A percentile compares a stretch with the other conserved stretches of the same genome.
phyloP scores from a whole-genome alignment of 2,888 invertebrate species.

The Amphipoea lucens region DNA sequence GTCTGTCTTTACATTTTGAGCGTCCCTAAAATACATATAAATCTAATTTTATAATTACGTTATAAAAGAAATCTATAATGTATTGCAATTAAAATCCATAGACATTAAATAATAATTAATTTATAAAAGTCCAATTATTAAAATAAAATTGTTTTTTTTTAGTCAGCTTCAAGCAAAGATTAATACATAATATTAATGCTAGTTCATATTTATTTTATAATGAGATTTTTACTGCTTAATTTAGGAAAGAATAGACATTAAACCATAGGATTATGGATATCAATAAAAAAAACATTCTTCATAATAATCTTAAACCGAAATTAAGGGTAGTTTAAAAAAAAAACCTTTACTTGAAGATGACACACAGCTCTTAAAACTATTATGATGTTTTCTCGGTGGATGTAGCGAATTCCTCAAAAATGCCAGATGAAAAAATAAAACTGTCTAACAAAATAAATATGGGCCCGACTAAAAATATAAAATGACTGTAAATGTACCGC shows the following conservation, averaged over 20 bases:
- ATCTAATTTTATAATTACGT: conserved; percentile 66
- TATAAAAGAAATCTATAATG: conserved; percentile 69
- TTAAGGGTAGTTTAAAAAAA: neutral
- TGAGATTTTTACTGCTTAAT: conserved; percentile 14
- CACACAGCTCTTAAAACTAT: conserved; percentile 60
- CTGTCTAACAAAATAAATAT: conserved; percentile 58
- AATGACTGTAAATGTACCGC: neutral
- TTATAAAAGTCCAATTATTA: conserved; percentile 60
- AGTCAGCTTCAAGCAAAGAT: conserved; percentile 69
- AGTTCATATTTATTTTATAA: conserved; percentile 14
- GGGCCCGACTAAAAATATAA: conserved; percentile 62
- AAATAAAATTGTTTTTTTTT: conserved; percentile 53
- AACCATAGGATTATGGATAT: neutral
- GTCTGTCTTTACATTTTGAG: conserved; percentile 83
- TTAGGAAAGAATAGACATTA: neutral
- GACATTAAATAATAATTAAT: conserved; percentile 69
- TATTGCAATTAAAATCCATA: conserved; percentile 75
- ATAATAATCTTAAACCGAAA: too few species aligned
- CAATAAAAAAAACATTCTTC: too few species aligned
- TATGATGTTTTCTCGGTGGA: conserved; percentile 71
- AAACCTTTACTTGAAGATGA: conserved; percentile 66
- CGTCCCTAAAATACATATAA: conserved; percentile 75
- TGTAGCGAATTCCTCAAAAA: conserved; percentile 58
- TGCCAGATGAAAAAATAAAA: conserved; percentile 43
- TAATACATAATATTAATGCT: neutral